phyloP scores from a whole-genome alignment of 2,113 vertebrate species.

The Cryptotis parvus region DNA sequence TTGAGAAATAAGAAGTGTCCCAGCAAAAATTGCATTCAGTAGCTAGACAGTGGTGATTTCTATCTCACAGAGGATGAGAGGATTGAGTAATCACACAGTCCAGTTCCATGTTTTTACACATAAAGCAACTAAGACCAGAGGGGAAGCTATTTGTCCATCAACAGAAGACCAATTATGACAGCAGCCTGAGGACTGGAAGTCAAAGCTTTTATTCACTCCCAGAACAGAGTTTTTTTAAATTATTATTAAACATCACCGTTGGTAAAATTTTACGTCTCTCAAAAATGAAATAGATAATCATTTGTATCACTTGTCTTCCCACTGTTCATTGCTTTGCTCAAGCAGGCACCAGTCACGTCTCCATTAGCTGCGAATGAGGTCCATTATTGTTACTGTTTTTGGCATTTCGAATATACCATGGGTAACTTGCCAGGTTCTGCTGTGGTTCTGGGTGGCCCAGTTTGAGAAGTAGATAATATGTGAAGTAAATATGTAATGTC shows the following conservation, averaged over 20 bases:
- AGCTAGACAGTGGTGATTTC: not conserved
- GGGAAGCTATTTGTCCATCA: not conserved
- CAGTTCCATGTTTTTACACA: not conserved
- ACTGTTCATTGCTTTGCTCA: too few species aligned
- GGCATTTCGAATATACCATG: too few species aligned
- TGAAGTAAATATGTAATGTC: not conserved
- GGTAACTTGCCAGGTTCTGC: too few species aligned
- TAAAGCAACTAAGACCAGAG: not conserved
- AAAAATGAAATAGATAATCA: too few species aligned
- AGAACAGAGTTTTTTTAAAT: not conserved
- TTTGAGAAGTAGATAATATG: too few species aligned
- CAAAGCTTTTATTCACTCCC: not conserved
- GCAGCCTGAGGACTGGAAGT: not conserved
- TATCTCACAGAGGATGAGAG: not conserved
- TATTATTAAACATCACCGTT: not conserved
- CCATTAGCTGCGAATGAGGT: too few species aligned
- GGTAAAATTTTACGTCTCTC: not conserved
- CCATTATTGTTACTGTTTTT: too few species aligned
- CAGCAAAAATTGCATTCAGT: not conserved
- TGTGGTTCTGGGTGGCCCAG: too few species aligned
- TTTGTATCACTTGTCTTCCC: too few species aligned
- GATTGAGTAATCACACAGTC: not conserved
- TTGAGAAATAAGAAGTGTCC: not conserved
- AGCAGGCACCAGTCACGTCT: too few species aligned
- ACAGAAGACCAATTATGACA: not conserved